Conservation (phyloP, 2,113 vertebrate genomes). For the Agapornis roseicollis region DNA sequence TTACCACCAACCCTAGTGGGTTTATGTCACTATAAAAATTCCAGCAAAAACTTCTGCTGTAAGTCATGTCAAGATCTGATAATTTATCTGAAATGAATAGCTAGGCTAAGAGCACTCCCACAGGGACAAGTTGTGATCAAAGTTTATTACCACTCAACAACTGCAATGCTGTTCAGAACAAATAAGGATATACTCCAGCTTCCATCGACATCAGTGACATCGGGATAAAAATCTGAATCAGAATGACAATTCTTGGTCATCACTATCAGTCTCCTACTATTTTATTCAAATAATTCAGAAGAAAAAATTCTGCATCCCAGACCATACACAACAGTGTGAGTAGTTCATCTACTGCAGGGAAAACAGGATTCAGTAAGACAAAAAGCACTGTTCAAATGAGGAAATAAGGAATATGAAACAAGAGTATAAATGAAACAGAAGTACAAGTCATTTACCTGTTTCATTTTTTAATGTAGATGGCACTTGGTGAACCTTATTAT, state of each 20-base stretch:
- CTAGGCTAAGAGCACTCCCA: neutral
- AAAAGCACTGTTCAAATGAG: neutral
- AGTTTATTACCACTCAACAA: neutral
- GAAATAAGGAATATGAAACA: neutral
- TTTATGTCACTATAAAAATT: neutral
- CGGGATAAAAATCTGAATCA: neutral
- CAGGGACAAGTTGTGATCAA: neutral
- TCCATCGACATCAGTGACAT: neutral
- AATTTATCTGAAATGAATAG: neutral
- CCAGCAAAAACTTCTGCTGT: neutral
- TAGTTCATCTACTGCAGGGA: neutral
- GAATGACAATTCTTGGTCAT: neutral
- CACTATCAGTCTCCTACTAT: neutral
- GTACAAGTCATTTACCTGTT: constrained; percentile 65
- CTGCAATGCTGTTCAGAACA: neutral
- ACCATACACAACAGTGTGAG: neutral
- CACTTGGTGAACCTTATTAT: constrained; percentile 80
- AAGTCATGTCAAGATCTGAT: neutral
- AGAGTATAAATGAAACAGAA: neutral
- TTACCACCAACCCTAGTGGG: neutral
- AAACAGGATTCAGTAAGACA: neutral
- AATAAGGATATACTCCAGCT: neutral
- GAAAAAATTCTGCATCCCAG: neutral
- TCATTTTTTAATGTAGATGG: constrained; percentile 44
- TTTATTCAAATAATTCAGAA: neutral